Evolutionary conservation across 2,888 invertebrate species (phyloP).

Genomic region (Ctena decussata): DNA sequence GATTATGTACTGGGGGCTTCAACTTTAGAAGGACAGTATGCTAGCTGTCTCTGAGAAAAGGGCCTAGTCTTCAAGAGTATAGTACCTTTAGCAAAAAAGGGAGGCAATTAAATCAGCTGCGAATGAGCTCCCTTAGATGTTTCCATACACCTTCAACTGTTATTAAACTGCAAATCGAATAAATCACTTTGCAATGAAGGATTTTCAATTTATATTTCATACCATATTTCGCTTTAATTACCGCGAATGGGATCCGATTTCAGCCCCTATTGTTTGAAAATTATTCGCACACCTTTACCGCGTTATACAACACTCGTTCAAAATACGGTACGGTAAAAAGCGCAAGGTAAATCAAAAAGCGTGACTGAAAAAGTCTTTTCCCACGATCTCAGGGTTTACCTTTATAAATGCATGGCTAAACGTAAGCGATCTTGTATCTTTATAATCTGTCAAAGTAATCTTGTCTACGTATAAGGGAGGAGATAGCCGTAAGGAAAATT

Average conservation of each 20-base stretch:
- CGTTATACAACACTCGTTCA: neutral
- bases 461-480: conserved; percentile 1
- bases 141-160: too few species aligned
- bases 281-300: neutral
- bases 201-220: neutral
- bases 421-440: conserved; percentile 1
- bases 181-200: too few species aligned
- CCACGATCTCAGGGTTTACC: conserved; percentile 10
- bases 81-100: too few species aligned
- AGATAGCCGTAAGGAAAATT: neutral
- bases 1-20: too few species aligned
- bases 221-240: conserved; percentile 1
- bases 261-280: neutral
- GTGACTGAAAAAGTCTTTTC: conserved; percentile 16
- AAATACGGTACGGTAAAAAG: conserved; percentile 7
- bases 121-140: too few species aligned
- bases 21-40: too few species aligned
- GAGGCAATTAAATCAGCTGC: too few species aligned
- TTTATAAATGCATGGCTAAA: neutral
- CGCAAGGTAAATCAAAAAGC: conserved; percentile 16
- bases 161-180: too few species aligned
- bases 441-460: neutral
- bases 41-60: too few species aligned
- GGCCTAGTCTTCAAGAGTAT: too few species aligned
- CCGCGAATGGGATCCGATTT: neutral